Percentiles rank a stretch among this genome's conserved stretches.
Conservation (phyloP, 2,797 vertebrate genomes). For the Benthosema pterotum region DNA sequence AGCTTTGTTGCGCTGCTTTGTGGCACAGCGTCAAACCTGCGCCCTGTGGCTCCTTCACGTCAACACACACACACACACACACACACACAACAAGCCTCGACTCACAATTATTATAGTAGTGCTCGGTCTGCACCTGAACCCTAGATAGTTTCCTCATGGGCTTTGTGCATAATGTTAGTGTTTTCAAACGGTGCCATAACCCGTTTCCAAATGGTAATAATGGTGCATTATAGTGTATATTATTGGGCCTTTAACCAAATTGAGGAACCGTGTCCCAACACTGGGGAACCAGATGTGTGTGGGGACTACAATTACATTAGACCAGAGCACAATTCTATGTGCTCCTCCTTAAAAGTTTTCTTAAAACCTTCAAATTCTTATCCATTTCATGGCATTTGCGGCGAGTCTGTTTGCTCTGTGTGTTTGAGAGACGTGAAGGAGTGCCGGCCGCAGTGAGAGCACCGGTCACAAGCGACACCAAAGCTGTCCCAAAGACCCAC, state of each 20-base stretch:
- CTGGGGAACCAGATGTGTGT: too few relatives aligned
- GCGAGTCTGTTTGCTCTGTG: background rate
- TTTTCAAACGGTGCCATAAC: background rate
- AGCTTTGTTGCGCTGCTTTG: constrained; percentile 42
- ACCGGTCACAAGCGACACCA: constrained; percentile 34
- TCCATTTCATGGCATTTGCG: too few relatives aligned
- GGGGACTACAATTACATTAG: too few relatives aligned
- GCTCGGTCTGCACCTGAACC: background rate
- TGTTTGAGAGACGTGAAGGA: constrained; percentile 36
- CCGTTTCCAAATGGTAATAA: background rate
- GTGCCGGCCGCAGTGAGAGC: constrained; percentile 25
- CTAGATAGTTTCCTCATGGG: too few relatives aligned
- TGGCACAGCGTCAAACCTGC: constrained; percentile 37
- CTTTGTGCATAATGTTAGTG: too few relatives aligned
- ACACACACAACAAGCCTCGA: background rate
- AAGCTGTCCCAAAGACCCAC: constrained; percentile 19
- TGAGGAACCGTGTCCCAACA: too few relatives aligned
- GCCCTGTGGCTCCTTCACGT: constrained; percentile 48
- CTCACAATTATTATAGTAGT: background rate
- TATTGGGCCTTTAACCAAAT: too few relatives aligned
- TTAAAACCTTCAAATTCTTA: too few relatives aligned
- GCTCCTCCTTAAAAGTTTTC: too few relatives aligned
- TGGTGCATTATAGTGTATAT: background rate
- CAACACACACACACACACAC: constrained; percentile 10
- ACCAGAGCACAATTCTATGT: too few relatives aligned